Evolutionary conservation across 2,888 invertebrate species (phyloP), one percentile per base, ranked within the genome.

Genomic region (Stratiomys singularior): DNA sequence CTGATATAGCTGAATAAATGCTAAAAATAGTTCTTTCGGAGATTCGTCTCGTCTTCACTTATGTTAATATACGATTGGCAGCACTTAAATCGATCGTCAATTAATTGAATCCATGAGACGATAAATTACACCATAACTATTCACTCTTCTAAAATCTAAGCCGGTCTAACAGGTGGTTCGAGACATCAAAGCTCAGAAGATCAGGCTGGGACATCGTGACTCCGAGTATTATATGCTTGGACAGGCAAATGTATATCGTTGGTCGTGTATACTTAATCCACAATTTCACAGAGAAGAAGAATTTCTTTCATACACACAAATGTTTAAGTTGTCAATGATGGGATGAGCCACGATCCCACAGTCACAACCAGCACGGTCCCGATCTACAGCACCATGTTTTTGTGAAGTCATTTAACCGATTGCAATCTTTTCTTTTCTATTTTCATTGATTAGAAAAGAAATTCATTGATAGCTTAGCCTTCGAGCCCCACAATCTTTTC

Each of bases 371-470:
- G 9, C 37, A 3, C 37, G 9, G 9, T 60, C 23, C 7, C 60
- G 11, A 25, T 25, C 60, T 60, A 21, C 21, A 3, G 18, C 0
- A 13, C 18, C 47, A 47, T 25, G n/a, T 21, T 46, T 15, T 37
- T 25, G 30, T 47, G 5, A 7, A 11, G 69, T 25, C 25, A 47
- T 25, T 15, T 47, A 15, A 11, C 28, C 30, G 69, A 46, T 47
- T 47, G 47, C 47, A 3, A 69, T 47, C 69, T 46, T 21, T 25
- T 69, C 28, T 47, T 60, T 18, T 69, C 11, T 69, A 47, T 47
- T 46, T 47, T 27, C 47, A 69, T 47, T 69, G 69, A 69, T 69
- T 69, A 47, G 69, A 69, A 69, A 46, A 69, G 46, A 46, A 69
- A 69, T 69, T 69, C 47, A 69, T 69, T 69, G 69, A 69, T 69